These are phyloP conservation scores for Schizaphis graminum DNA, from an alignment of 2,888 invertebrate genomes.

Conservation along the genomic window DNA sequence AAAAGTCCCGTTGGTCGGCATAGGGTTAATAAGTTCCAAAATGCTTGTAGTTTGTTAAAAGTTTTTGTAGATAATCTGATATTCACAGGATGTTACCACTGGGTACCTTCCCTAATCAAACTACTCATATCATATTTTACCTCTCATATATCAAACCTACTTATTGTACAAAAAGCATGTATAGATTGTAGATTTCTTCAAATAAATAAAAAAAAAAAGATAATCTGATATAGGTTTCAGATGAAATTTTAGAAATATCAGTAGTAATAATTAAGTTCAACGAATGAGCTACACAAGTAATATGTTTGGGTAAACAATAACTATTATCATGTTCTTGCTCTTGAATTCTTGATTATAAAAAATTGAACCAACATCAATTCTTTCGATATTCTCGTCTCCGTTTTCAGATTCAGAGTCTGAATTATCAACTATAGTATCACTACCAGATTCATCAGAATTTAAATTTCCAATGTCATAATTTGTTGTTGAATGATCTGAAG, in stretches of 20 bases:
- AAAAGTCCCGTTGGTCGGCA: too few relatives aligned
- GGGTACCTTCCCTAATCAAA: too few relatives aligned
- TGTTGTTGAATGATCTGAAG: background rate
- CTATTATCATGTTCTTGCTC: background rate
- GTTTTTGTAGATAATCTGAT: background rate
- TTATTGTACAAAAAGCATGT: too few relatives aligned
- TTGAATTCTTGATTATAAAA: background rate
- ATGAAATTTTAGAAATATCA: slow-evolving; percentile 16
- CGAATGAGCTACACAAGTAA: slow-evolving; percentile 2
- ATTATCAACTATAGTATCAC: background rate
- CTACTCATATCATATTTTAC: too few relatives aligned
- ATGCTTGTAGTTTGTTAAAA: background rate
- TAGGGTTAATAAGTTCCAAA: slow-evolving; percentile 30
- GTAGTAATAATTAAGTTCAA: slow-evolving; percentile 14
- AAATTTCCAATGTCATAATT: background rate
- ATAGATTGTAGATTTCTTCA: too few relatives aligned
- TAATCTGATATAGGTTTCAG: slow-evolving; percentile 1
- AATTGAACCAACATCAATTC: slow-evolving; percentile 6
- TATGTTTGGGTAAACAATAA: background rate
- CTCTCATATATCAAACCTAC: too few relatives aligned
- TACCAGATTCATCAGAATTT: background rate
- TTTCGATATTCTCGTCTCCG: background rate
- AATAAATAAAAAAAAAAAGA: too few relatives aligned
- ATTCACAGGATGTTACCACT: too few relatives aligned
- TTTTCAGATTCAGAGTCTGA: background rate